A percentile compares a stretch with the other conserved stretches of the same genome.
Evolutionary conservation across 2,797 vertebrate genomes (phyloP).

Genomic region (Pempheris klunzingeri): DNA sequence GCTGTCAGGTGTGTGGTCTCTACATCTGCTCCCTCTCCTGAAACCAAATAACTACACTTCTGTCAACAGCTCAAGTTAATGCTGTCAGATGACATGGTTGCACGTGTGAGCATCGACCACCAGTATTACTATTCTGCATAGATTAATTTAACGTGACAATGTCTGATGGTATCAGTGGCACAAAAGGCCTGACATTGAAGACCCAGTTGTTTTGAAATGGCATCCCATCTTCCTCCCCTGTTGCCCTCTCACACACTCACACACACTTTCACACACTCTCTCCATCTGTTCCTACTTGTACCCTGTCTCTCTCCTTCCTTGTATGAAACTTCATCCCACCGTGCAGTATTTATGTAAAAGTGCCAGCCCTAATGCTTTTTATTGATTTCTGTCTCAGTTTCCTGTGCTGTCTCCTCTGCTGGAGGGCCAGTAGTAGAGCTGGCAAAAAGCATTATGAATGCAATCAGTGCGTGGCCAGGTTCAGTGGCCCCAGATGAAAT

Average conservation of each 20-base stretch:
- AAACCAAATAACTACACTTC: constrained; percentile 1
- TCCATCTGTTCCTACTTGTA: constrained; percentile 33
- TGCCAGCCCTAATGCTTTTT: constrained; percentile 69
- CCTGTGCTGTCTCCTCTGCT: constrained; percentile 19
- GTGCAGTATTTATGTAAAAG: constrained; percentile 47
- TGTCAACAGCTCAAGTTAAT: background rate
- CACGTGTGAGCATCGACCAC: background rate
- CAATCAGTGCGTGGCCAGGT: constrained; percentile 7
- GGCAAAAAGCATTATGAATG: constrained; percentile 23
- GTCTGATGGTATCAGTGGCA: background rate
- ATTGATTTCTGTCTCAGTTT: constrained; percentile 71
- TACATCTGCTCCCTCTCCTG: constrained; percentile 7
- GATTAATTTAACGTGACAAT: constrained; percentile 16
- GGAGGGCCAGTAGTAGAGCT: constrained; percentile 27
- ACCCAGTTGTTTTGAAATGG: constrained; percentile 48
- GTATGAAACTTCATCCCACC: constrained; percentile 67
- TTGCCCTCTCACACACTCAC: constrained; percentile 6
- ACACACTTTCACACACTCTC: background rate
- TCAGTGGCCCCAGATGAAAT: constrained; percentile 16
- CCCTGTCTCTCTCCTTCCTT: constrained; percentile 43
- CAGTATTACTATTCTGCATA: background rate
- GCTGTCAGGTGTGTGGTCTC: background rate
- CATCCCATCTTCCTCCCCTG: constrained; percentile 30
- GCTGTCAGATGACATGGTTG: background rate
- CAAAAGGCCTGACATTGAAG: constrained; percentile 20